Percentiles rank a stretch among this genome's conserved stretches.
These are phyloP conservation scores for Andrena trimmerana DNA, from an alignment of 2,888 invertebrate genomes.

Conservation along the genomic window DNA sequence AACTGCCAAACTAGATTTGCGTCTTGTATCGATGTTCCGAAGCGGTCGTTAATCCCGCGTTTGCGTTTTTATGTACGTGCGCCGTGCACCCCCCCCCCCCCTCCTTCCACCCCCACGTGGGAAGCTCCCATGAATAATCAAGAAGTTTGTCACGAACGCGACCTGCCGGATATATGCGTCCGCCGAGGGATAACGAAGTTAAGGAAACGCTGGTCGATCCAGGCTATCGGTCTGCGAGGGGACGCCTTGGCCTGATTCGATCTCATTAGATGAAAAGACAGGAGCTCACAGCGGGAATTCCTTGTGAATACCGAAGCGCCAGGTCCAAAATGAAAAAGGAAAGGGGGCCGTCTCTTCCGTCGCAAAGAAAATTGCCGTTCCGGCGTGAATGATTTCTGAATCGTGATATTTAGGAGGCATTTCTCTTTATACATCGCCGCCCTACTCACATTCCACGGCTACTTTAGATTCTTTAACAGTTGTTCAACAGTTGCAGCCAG, in stretches of 20 bases:
- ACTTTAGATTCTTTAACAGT: too few species aligned
- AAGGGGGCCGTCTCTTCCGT: neutral
- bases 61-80: conserved; percentile 17
- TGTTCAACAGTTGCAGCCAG: too few species aligned
- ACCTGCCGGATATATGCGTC: conserved; percentile 41
- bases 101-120: neutral
- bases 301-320: conserved; percentile 52
- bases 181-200: conserved; percentile 55
- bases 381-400: conserved; percentile 18
- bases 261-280: conserved; percentile 57
- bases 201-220: conserved; percentile 35
- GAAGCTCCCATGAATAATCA: conserved; percentile 44
- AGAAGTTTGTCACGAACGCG: conserved; percentile 58
- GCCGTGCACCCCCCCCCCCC: neutral
- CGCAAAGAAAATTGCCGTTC: conserved; percentile 28
- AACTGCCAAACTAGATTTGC: conserved; percentile 18
- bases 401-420: neutral
- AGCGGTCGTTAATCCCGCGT: conserved; percentile 31
- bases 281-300: conserved; percentile 42
- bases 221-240: conserved; percentile 37
- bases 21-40: conserved; percentile 38
- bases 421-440: neutral
- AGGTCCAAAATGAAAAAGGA: conserved; percentile 11
- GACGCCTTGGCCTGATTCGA: conserved; percentile 55
- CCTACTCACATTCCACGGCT: neutral